Evolutionary conservation across 2,888 invertebrate genomes (phyloP), one percentile per base, ranked within the genome.

Genomic region (Mechanitis mazaeus): DNA sequence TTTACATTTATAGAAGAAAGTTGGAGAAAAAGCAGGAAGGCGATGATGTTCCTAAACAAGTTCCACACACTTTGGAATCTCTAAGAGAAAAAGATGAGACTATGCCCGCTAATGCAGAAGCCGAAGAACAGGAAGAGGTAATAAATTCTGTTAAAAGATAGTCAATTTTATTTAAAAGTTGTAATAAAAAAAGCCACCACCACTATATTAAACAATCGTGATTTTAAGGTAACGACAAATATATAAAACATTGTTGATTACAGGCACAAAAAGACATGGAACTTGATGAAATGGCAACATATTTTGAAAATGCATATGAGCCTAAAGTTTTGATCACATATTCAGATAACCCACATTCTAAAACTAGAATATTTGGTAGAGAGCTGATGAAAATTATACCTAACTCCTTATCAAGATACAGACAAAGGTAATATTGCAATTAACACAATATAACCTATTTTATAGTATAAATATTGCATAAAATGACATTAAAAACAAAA

Each of bases 241-340:
- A 20, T 20, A 20, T 20, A 20, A 20, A 20, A 20, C 20, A 20
- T 20, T 42, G 42, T 7, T 42, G 59, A 59, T 80, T 77, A 45
- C 75, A 91, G 91, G 90, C 86, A 47, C 91, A 92, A 76, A 91
- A 94, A 70, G 96, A 96, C 74, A 90, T 96, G 73, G 93, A 94
- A 74, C 84, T 93, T 47, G 97, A 99, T 87, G 98, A 98, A 80
- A 94, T 98, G 74, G 93, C 96, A 60, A 81, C 94, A 31, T 98
- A 97, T 83, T 98, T 96, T 79, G 93, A 94, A 70, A 93, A 95
- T 66, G 92, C 94, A 5, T 96, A 96, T 72, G 95, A 95, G 70
- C 99, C 99, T 0, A 98, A 98, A 91, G 95, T 99, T 35, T 87
- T 99, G n/a, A 96, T 99, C 59, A 98, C 98, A 9, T 98, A 95